A percentile compares a stretch with the other conserved stretches of the same genome.
phyloP scores from a whole-genome alignment of 2,888 invertebrate genomes.

The Nemotelus pantherinus region DNA sequence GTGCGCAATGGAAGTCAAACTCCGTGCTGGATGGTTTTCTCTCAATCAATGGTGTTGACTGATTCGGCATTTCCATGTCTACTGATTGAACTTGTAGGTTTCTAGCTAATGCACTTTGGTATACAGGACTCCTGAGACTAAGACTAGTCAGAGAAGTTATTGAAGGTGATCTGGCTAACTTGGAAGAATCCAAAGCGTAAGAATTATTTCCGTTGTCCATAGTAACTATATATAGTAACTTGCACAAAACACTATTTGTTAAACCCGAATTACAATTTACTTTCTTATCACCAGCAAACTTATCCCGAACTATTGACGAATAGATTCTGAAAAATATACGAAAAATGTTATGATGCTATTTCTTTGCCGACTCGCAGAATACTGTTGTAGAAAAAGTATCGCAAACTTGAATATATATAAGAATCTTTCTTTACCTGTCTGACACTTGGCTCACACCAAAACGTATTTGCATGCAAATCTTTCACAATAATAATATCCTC shows the following conservation, averaged over 20 bases:
- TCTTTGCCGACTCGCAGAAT: not conserved
- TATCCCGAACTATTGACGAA: too few species aligned
- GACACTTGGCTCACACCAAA: too few species aligned
- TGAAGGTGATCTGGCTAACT: not conserved
- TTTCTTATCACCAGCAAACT: too few species aligned
- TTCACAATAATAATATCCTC: not conserved
- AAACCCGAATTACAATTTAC: too few species aligned
- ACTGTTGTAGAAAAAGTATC: not conserved
- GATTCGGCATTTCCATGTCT: constrained; percentile 5
- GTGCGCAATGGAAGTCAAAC: constrained; percentile 1
- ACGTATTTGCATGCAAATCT: too few species aligned
- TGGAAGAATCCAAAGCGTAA: too few species aligned
- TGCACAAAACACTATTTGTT: too few species aligned
- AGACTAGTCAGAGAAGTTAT: not conserved
- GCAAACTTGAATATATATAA: not conserved
- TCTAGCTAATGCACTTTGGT: constrained; percentile 12
- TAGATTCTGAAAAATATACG: too few species aligned
- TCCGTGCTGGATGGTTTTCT: not conserved
- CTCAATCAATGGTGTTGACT: constrained; percentile 6
- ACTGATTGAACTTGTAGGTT: not conserved
- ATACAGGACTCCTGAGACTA: not conserved
- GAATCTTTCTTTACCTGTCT: too few species aligned
- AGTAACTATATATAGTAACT: too few species aligned
- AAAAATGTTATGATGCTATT: too few species aligned
- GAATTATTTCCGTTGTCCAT: too few species aligned